Evolutionary conservation across 2,888 invertebrate species (phyloP).

Genomic region (Cryptus viduatorius): DNA sequence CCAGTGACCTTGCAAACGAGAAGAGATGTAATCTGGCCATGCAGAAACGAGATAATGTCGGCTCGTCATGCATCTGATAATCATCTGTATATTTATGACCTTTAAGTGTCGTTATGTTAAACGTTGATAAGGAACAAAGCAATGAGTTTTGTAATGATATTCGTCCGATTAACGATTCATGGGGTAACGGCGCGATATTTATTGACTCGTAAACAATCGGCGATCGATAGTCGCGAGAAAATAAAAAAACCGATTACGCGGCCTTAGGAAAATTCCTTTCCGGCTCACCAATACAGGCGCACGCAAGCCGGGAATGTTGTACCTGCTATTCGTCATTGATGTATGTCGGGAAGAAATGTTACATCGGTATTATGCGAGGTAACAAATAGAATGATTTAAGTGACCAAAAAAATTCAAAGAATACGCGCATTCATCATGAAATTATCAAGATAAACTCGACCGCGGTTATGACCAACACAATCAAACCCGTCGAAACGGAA

Average conservation of each 20-base stretch:
- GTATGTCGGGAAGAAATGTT: not conserved
- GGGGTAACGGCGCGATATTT: not conserved
- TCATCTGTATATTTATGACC: constrained; percentile 40
- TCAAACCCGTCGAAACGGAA: constrained; percentile 12
- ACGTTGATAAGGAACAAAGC: constrained; percentile 21
- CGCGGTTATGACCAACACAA: constrained; percentile 25
- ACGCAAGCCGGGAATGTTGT: not conserved
- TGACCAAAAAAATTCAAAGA: not conserved
- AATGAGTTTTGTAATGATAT: constrained; percentile 16
- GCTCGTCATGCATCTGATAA: not conserved
- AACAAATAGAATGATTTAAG: not conserved
- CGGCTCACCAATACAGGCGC: not conserved
- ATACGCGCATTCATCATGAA: not conserved
- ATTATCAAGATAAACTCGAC: constrained; percentile 6
- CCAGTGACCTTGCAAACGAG: not conserved
- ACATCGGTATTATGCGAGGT: not conserved
- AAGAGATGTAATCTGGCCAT: not conserved
- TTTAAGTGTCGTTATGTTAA: constrained; percentile 37
- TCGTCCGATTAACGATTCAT: not conserved
- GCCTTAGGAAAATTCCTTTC: constrained; percentile 56
- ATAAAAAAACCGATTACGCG: constrained; percentile 6
- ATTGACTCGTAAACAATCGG: not conserved
- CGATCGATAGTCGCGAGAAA: not conserved
- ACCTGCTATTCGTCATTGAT: constrained; percentile 2
- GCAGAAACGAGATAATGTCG: constrained; percentile 13